Percentiles rank a stretch among this genome's conserved stretches.
phyloP scores from a whole-genome alignment of 2,113 vertebrate species.

The Ophthalmolycus amberensis region DNA sequence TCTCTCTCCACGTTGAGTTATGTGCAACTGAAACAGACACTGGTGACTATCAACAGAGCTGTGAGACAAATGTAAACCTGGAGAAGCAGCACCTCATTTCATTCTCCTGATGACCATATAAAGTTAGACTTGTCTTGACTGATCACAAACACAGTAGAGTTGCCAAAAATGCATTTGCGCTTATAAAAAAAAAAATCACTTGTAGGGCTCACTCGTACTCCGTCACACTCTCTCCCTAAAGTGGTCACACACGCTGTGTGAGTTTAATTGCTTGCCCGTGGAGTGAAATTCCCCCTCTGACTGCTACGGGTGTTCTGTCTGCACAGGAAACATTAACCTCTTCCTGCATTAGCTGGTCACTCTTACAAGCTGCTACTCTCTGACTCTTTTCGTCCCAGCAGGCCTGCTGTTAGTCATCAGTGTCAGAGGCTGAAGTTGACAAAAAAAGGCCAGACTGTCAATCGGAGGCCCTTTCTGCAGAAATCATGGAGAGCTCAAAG shows the following conservation, averaged over 20 bases:
- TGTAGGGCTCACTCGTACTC: neutral
- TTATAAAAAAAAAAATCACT: neutral
- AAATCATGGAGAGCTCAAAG: neutral
- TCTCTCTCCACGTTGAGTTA: neutral
- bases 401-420: constrained; percentile 29
- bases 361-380: constrained; percentile 28
- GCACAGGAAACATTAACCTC: constrained; percentile 79
- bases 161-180: constrained; percentile 36
- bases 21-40: constrained; percentile 25
- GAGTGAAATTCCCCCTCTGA: constrained; percentile 28
- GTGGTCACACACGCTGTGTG: constrained; percentile 56
- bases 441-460: neutral
- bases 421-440: constrained; percentile 12
- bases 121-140: constrained; percentile 59
- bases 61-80: constrained; percentile 58
- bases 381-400: constrained; percentile 22
- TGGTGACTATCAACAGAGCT: constrained; percentile 52
- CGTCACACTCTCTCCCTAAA: constrained; percentile 46
- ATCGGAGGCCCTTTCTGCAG: neutral
- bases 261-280: constrained; percentile 52
- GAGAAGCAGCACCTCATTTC: constrained; percentile 43
- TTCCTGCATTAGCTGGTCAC: constrained; percentile 67
- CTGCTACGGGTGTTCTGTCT: constrained; percentile 42
- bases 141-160: constrained; percentile 46
- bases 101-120: constrained; percentile 76